phyloP scores from a whole-genome alignment of 2,113 vertebrate species.

The Steatornis caripensis region DNA sequence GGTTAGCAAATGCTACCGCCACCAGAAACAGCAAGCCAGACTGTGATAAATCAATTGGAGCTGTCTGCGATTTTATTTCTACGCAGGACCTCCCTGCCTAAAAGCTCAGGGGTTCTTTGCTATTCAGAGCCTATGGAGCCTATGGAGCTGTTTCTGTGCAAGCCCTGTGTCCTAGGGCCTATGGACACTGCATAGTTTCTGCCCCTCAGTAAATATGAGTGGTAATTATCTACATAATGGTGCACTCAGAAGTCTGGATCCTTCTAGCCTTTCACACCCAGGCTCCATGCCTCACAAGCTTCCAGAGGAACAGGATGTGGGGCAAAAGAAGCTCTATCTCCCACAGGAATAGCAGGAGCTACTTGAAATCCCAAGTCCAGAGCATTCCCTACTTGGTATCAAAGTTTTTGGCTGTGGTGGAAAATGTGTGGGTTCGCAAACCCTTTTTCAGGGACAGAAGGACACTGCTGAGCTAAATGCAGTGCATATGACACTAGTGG shows the following conservation, averaged over 20 bases:
- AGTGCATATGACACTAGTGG: background rate
- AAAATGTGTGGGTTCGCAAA: background rate
- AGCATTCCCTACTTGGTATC: background rate
- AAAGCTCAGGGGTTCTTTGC: background rate
- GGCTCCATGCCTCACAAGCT: background rate
- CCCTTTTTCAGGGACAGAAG: background rate
- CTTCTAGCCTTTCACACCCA: background rate
- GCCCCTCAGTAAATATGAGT: background rate
- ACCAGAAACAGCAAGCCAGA: background rate
- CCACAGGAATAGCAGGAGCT: background rate
- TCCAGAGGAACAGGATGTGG: background rate
- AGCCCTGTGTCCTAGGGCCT: background rate
- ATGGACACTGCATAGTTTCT: background rate
- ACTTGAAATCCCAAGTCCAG: background rate
- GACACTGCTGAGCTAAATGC: background rate
- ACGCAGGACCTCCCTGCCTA: background rate
- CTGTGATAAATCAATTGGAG: background rate
- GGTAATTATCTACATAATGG: background rate
- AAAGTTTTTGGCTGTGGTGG: background rate
- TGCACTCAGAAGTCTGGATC: background rate
- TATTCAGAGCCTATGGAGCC: background rate
- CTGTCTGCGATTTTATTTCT: background rate
- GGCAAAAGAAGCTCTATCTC: background rate
- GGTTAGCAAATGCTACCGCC: constrained; percentile 15
- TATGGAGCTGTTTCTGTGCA: background rate